Conservation (phyloP, 2,888 invertebrate genomes). For the Malthinus seriepunctatus region DNA sequence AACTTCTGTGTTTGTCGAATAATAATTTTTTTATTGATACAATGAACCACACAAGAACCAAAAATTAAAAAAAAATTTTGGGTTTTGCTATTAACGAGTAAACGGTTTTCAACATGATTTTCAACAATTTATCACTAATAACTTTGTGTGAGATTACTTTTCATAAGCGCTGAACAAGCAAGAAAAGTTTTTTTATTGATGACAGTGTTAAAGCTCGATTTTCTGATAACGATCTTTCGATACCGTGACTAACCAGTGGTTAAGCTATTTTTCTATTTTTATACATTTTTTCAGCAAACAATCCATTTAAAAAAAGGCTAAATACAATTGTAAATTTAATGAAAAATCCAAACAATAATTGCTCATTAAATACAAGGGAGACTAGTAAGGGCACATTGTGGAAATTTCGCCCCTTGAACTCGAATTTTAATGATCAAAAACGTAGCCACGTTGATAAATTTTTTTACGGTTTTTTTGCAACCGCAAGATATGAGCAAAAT, state of each 20-base stretch:
- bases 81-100: no score
- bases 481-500: no score
- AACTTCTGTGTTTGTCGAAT: no score
- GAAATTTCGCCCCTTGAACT: no score
- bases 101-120: no score
- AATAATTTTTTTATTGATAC: no score
- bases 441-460: no score
- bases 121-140: not conserved
- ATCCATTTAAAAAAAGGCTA: not conserved
- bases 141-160: not conserved
- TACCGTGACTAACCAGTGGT: constrained; percentile 49
- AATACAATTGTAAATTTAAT: not conserved
- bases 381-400: no score
- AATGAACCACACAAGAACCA: no score
- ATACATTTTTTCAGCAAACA: constrained; percentile 18
- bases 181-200: constrained; percentile 17
- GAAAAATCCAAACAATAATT: not conserved
- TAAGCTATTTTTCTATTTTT: constrained; percentile 45
- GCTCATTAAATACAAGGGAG: not conserved
- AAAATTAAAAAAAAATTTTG: no score
- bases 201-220: constrained; percentile 24
- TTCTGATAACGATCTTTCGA: constrained; percentile 45
- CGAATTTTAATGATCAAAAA: no score
- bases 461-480: no score
- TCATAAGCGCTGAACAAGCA: constrained; percentile 18